A percentile compares a stretch with the other conserved stretches of the same genome.
These are phyloP conservation scores for Caenorhabditis sp. DNA, from an alignment of 2,888 invertebrate genomes.

Conservation along the genomic window DNA sequence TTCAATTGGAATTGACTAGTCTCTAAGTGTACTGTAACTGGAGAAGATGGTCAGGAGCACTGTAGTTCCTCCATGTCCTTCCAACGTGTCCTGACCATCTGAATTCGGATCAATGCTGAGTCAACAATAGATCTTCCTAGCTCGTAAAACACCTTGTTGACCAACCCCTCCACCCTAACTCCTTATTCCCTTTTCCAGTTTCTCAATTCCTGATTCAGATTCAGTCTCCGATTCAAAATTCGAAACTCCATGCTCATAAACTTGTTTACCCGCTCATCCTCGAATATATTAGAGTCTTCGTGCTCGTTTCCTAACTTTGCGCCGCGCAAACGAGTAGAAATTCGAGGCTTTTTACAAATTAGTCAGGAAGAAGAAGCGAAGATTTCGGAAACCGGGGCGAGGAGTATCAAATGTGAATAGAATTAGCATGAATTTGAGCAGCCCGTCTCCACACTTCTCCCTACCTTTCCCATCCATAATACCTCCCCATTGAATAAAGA, in stretches of 20 bases:
- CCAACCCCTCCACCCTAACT: not conserved
- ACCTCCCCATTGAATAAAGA: conserved; percentile 15
- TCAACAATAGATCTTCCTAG: too few relatives aligned
- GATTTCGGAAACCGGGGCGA: conserved; percentile 25
- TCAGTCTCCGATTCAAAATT: not conserved
- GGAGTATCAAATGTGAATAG: conserved; percentile 32
- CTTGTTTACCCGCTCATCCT: not conserved
- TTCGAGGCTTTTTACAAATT: conserved; percentile 40
- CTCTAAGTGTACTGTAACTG: not conserved
- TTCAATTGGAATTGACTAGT: not conserved
- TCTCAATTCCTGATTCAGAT: too few relatives aligned
- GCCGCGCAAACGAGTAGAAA: conserved; percentile 12
- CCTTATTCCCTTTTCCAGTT: too few relatives aligned
- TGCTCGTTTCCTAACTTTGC: not conserved
- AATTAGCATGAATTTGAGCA: conserved; percentile 55
- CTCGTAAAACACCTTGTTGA: not conserved
- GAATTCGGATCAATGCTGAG: too few relatives aligned
- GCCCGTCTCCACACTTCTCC: not conserved
- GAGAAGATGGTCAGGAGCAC: not conserved
- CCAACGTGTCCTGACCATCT: too few relatives aligned
- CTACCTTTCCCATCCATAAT: conserved; percentile 1
- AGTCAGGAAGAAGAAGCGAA: conserved; percentile 7
- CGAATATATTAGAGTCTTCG: conserved; percentile 27
- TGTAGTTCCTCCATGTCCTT: too few relatives aligned
- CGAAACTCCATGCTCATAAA: not conserved